Conservation (phyloP, 2,797 vertebrate species). For the Pangasius djambal region DNA sequence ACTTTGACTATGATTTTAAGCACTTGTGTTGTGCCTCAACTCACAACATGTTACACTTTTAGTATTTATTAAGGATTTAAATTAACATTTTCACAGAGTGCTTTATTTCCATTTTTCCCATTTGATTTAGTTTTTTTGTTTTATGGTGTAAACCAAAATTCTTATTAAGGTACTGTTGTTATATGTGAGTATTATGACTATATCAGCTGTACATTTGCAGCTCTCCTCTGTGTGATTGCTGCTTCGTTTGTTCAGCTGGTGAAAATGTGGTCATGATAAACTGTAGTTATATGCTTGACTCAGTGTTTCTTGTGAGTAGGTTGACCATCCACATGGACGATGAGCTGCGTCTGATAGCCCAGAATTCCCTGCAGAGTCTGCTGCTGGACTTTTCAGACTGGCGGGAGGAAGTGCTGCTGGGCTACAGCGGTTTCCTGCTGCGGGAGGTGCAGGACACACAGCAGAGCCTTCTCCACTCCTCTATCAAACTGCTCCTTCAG, state of each 20-base stretch:
- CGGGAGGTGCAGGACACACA: conserved; percentile 95
- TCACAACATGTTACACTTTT: no score
- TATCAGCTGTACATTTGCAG: neutral
- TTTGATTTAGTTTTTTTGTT: no score
- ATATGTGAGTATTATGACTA: neutral
- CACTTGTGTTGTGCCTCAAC: no score
- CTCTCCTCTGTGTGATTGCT: neutral
- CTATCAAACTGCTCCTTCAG: conserved; percentile 92
- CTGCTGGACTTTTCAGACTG: conserved; percentile 96
- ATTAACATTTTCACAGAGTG: no score
- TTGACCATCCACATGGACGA: conserved; percentile 99
- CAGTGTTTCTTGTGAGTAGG: conserved; percentile 65
- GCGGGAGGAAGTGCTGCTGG: conserved; percentile 95
- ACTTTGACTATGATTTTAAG: neutral
- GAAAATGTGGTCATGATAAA: neutral
- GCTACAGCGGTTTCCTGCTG: conserved; percentile 94
- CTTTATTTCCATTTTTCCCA: no score
- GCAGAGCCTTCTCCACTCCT: conserved; percentile 91
- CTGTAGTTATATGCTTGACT: neutral
- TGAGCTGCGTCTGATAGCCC: conserved; percentile 94
- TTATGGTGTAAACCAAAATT: neutral
- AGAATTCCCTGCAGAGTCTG: conserved; percentile 96
- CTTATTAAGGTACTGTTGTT: neutral
- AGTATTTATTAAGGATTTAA: no score
- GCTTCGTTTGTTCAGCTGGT: neutral